Evolutionary conservation across 2,113 vertebrate genomes (phyloP).

Genomic region (Myrmecophaga tridactyla): DNA sequence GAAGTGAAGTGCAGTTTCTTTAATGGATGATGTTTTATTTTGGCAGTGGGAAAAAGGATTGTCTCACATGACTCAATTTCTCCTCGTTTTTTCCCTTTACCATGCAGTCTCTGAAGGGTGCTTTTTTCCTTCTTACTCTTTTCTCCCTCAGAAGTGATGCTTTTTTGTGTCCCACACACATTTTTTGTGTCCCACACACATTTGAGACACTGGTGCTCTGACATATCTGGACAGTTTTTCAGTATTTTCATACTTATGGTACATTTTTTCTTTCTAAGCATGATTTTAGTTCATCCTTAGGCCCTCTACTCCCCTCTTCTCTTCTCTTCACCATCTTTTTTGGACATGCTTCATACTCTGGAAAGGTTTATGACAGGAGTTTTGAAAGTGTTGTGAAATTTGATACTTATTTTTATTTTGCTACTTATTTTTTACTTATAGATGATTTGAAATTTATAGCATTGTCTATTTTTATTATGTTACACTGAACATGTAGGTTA

Average conservation of each 20-base stretch:
- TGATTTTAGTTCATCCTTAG: not conserved
- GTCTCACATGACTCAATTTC: not conserved
- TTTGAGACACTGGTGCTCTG: not conserved
- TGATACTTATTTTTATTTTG: not conserved
- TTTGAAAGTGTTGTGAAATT: constrained; percentile 1
- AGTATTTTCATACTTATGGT: not conserved
- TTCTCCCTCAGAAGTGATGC: not conserved
- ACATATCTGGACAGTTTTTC: not conserved
- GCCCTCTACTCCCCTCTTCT: not conserved
- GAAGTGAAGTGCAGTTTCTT: not conserved
- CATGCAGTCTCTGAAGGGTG: not conserved
- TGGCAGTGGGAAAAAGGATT: not conserved
- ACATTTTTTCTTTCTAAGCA: not conserved
- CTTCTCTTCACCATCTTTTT: not conserved
- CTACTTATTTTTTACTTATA: no score
- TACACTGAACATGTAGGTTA: constrained; percentile 3
- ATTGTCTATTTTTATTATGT: not conserved
- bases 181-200: not conserved
- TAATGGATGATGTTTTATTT: not conserved
- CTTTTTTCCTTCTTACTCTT: not conserved
- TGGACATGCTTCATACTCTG: not conserved
- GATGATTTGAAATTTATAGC: not conserved
- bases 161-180: not conserved
- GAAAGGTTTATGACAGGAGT: not conserved
- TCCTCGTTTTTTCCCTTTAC: not conserved